Evolutionary conservation across 2,113 vertebrate species (phyloP).

Genomic region (Esox niger): DNA sequence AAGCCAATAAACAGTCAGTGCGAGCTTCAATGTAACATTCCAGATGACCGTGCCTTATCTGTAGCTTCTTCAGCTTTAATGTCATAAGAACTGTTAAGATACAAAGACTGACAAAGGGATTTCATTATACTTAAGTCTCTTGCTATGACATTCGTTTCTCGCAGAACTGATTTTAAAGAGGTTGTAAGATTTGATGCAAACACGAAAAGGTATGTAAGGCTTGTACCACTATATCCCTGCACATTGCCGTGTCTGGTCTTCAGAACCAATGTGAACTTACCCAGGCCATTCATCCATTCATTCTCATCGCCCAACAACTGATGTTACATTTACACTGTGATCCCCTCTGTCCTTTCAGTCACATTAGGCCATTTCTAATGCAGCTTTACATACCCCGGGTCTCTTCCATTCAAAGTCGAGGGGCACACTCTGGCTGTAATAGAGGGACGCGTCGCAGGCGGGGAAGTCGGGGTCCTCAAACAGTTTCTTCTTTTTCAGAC

Average conservation of each 20-base stretch:
- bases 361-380: too few relatives aligned
- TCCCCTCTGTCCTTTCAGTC: too few relatives aligned
- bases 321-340: too few relatives aligned
- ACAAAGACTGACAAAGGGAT: too few relatives aligned
- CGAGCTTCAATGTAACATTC: slow-evolving; percentile 2
- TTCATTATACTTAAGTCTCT: not conserved
- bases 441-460: slow-evolving; percentile 76
- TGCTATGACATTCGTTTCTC: slow-evolving; percentile 11
- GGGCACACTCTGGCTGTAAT: slow-evolving; percentile 81
- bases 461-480: slow-evolving; percentile 90
- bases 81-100: too few relatives aligned
- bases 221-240: too few relatives aligned
- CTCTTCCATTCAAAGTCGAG: slow-evolving; percentile 88
- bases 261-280: too few relatives aligned
- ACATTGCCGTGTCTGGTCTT: too few relatives aligned
- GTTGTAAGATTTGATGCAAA: too few relatives aligned
- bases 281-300: too few relatives aligned
- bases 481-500: slow-evolving; percentile 69
- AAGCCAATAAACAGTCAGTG: not conserved
- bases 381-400: slow-evolving; percentile 76
- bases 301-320: too few relatives aligned
- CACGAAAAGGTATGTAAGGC: too few relatives aligned
- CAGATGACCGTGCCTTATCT: not conserved
- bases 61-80: not conserved
- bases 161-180: slow-evolving; percentile 44